A percentile compares a stretch with the other conserved stretches of the same genome.
These are phyloP conservation scores for Coleophora deauratella DNA, from an alignment of 2,888 invertebrate genomes.

Conservation along the genomic window DNA sequence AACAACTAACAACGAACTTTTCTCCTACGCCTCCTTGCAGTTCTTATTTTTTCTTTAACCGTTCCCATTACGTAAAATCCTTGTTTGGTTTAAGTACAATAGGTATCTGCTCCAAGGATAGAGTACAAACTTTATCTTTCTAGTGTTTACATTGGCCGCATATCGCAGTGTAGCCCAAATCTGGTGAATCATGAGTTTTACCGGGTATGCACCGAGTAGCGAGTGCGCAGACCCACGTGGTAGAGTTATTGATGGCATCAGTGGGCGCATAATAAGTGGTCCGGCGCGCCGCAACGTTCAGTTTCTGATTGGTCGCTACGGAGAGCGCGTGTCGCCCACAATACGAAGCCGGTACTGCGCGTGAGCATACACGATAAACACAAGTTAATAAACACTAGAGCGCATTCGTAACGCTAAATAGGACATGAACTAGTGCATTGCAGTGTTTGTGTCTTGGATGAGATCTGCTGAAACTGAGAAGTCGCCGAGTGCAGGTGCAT, in stretches of 20 bases:
- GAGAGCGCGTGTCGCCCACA: constrained; percentile 51
- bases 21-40: too few species aligned
- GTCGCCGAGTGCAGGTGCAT: constrained; percentile 59
- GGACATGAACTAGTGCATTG: constrained; percentile 39
- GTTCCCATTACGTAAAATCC: too few species aligned
- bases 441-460: constrained; percentile 48
- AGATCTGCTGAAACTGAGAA: constrained; percentile 42
- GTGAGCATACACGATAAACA: constrained; percentile 50
- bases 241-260: constrained; percentile 59
- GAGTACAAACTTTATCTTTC: not conserved
- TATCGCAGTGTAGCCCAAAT: constrained; percentile 55
- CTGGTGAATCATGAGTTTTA: constrained; percentile 68
- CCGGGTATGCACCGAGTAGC: constrained; percentile 66
- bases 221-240: constrained; percentile 57
- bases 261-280: constrained; percentile 72
- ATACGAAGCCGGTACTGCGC: constrained; percentile 44
- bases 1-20: too few species aligned
- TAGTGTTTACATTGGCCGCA: constrained; percentile 42
- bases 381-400: constrained; percentile 31
- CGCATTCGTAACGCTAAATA: constrained; percentile 16
- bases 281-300: constrained; percentile 50
- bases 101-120: too few species aligned
- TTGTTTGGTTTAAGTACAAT: too few species aligned
- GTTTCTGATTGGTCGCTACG: constrained; percentile 60
- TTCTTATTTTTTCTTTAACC: too few species aligned